Conservation (phyloP, 1,140 invertebrate genomes). For the Penaeus chinensis region DNA sequence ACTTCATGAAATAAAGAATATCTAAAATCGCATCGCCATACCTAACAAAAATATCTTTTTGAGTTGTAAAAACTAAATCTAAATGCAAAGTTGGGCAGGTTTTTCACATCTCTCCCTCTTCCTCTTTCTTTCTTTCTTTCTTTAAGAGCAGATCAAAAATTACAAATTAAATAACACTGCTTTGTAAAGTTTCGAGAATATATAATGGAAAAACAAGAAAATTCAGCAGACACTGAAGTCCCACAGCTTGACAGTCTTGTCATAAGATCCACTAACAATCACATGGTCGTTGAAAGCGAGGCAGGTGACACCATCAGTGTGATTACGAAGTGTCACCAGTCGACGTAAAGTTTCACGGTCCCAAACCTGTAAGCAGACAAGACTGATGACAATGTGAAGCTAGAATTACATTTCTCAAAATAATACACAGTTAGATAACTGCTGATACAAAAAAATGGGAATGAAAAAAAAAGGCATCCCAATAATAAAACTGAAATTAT, state of each 20-base stretch:
- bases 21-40: too few relatives aligned
- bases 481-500: too few relatives aligned
- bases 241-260: conserved; percentile 73
- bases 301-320: conserved; percentile 73
- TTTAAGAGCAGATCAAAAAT: neutral
- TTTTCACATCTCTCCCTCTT: neutral
- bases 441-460: neutral
- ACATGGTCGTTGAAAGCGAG: conserved; percentile 73
- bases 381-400: too few relatives aligned
- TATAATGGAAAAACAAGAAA: conserved; percentile 13
- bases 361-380: conserved; percentile 66
- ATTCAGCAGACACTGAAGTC: conserved; percentile 72
- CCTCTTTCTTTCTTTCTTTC: neutral
- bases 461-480: neutral
- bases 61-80: too few relatives aligned
- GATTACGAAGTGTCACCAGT: conserved; percentile 71
- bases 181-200: neutral
- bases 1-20: too few relatives aligned
- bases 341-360: conserved; percentile 71
- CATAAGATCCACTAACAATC: conserved; percentile 73
- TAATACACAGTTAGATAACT: too few relatives aligned
- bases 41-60: too few relatives aligned
- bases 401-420: too few relatives aligned
- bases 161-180: neutral
- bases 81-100: too few relatives aligned